phyloP scores from a whole-genome alignment of 2,113 vertebrate species.

The Mirounga angustirostris region DNA sequence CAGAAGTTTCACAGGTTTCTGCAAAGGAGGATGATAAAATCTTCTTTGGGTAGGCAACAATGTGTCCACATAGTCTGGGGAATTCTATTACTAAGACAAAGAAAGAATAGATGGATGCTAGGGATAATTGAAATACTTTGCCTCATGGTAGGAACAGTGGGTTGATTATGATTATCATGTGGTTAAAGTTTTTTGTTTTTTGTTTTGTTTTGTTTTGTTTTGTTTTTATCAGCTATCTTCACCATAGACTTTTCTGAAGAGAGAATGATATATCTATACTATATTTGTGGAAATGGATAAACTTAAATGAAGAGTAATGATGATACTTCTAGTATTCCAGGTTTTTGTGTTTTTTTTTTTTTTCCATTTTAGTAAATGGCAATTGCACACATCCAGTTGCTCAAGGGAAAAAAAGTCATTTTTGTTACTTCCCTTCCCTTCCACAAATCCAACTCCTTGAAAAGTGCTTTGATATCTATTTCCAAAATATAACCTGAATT shows the following conservation, averaged over 20 bases:
- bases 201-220: background rate
- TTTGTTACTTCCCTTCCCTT: background rate
- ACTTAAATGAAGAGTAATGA: background rate
- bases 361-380: background rate
- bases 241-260: background rate
- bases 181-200: background rate
- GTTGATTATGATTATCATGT: background rate
- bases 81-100: background rate
- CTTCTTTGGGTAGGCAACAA: background rate
- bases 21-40: background rate
- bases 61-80: background rate
- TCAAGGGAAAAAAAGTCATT: background rate
- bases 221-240: background rate
- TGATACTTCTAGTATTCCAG: background rate
- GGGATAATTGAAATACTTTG: background rate
- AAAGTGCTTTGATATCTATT: background rate
- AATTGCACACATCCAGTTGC: background rate
- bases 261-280: background rate
- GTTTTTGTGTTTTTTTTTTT: background rate
- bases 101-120: background rate
- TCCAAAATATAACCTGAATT: background rate
- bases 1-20: background rate
- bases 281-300: background rate
- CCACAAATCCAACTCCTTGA: background rate
- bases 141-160: background rate